Conservation (phyloP, 2,113 vertebrate species). For the Baryphthengus martii region DNA sequence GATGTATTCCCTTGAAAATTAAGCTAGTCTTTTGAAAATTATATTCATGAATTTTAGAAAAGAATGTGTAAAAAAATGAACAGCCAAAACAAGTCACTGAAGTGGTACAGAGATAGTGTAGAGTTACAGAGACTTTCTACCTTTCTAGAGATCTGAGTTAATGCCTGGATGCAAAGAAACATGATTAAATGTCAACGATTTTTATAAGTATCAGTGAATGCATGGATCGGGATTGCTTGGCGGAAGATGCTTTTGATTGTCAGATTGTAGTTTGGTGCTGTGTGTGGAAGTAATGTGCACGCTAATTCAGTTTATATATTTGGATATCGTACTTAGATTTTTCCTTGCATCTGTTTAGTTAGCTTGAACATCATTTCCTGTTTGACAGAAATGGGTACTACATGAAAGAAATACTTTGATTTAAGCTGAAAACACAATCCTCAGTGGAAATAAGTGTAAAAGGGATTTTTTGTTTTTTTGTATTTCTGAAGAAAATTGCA, state of each 20-base stretch:
- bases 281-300: background rate
- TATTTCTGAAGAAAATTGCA: background rate
- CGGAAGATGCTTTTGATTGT: background rate
- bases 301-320: background rate
- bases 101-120: background rate
- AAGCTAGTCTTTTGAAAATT: background rate
- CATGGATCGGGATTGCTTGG: background rate
- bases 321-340: background rate
- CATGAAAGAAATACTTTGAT: background rate
- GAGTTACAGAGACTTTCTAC: background rate
- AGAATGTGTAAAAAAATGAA: background rate
- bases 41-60: background rate
- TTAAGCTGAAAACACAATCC: background rate
- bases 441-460: background rate
- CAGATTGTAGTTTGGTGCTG: background rate
- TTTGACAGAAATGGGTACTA: background rate
- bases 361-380: background rate
- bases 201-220: background rate
- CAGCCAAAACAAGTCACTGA: background rate
- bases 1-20: background rate
- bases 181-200: background rate
- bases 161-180: background rate
- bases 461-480: background rate
- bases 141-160: background rate
- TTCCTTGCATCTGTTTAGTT: background rate